Conservation (phyloP, 2,113 vertebrate species). For the Genyomyrus donnyi region DNA sequence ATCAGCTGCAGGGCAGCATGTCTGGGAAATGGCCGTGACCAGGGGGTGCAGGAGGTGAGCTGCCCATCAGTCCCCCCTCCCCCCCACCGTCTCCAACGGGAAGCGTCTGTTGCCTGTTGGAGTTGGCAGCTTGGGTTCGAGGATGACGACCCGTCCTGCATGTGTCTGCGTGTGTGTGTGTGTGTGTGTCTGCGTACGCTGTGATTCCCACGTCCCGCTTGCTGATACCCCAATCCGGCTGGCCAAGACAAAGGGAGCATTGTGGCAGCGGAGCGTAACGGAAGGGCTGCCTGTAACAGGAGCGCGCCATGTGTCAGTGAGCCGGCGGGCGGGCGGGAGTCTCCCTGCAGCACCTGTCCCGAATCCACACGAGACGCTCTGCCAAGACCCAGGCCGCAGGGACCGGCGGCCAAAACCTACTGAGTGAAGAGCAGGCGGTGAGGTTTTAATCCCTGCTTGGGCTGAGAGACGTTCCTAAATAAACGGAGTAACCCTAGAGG, state of each 20-base stretch:
- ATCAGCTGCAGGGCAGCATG: neutral
- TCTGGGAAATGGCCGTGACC: neutral
- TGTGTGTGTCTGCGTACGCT: neutral
- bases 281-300: neutral
- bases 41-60: neutral
- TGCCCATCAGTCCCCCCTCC: neutral
- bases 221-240: neutral
- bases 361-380: neutral
- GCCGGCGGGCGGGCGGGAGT: neutral
- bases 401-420: neutral
- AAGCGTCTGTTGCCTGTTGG: neutral
- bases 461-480: slow-evolving; percentile 9
- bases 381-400: neutral
- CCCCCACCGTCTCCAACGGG: neutral
- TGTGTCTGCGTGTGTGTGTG: neutral
- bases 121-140: neutral
- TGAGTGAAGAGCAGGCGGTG: neutral
- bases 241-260: neutral
- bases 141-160: neutral
- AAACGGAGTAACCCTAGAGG: neutral
- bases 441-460: neutral
- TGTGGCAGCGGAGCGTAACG: neutral
- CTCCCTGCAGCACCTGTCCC: slow-evolving; percentile 2
- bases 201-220: neutral
- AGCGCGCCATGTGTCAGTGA: neutral